Evolutionary conservation across 92 coral and sea anemone species (phyloP), one percentile per base, ranked within the genome.

Genomic region (Parazoanthus atlanticus): DNA sequence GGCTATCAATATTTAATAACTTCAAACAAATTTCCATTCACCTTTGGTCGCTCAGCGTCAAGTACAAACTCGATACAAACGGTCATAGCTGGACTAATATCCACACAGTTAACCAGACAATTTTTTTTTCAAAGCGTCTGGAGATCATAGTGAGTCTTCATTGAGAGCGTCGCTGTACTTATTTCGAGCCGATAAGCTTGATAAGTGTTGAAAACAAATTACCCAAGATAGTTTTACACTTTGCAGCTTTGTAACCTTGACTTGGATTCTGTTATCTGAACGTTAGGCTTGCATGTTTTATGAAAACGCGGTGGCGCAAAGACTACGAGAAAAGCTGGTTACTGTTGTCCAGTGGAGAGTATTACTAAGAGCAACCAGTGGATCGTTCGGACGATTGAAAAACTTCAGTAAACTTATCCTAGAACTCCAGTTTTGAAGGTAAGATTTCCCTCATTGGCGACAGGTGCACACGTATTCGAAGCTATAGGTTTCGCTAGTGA

Each of bases 11-110:
- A 64, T 69, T 84, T 84, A 28, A 84, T 72, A 70, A 28, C 87
- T 30, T 84, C 67, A 46, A 41, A 41, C 67, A 71, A 84, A 84
- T 70, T 84, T 84, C 78, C 67, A 84, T 84, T 84, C 40, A 47
- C 26, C 66, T 71, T 69, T 71, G 77, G 77, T 84, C 43, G 28
- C 28, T 84, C 78, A 84, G 66, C 87, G 33, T 84, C 34, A 70
- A 40, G 30, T 30, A 13, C 67, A 46, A 46, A 46, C 49, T 46
- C 49, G 49, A 11, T 46, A 46, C 49, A 26, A 83, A 84, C 78
- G 67, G 77, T 32, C 78, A 70, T 66, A 82, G 46, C 25, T 64
- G 49, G 81, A 29, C 66, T 78, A 30, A 72, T 72, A 28, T 30
- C 19, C 8, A 9, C 40, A 7, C 40, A 29, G 33, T 25, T 7